Base-by-base conservation (phyloP, 2,888 invertebrate species). In the Pyralis farinalis region DNA sequence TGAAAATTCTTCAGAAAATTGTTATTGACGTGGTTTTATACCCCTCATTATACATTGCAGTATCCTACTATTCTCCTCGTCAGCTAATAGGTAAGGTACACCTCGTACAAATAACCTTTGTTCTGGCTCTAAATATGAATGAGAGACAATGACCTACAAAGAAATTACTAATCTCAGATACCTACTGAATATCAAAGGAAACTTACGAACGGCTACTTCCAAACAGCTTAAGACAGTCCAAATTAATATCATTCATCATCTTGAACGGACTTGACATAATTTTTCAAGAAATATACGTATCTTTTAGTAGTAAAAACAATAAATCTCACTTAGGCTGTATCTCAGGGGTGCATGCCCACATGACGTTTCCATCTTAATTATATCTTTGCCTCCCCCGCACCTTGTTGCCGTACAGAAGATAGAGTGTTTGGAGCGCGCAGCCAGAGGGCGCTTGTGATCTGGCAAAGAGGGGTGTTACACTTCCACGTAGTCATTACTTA, bases 301-400 rank as follows among this genome's bases (percentile, higher is more conserved):
- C 3, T 25, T 25, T 25, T 25, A 25, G 3, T 25, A 21, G 37
- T 20, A 31, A 35, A 30, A 37, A 36, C 29, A 29, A 37, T 37
- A 37, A 37, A 37, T 37, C 30, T 37, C 29, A 31, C 29, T 37
- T 37, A 37, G 30, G n/a, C 7, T 8, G 25, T 21, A 37, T 12
- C 21, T 8, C 30, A 29, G 37, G 37, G 30, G 28, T 7, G 30
- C 9, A 30, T 37, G 30, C 37, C 37, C 37, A 37, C 30, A 37
- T 37, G 61, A 43, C 57, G 44, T 42, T 59, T 64, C 50, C 50
- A 58, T 48, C 49, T 46, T 47, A 54, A 58, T 55, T 54, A 37
- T 37, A 31, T 36, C 30, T 36, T 29, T n/a, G 31, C 30, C 6
- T 36, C 29, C 36, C 29, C 28, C 28, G 7, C 25, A 27, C 25